These are phyloP conservation scores for Macheiramphus alcinus DNA, from an alignment of 2,113 vertebrate genomes.

Conservation along the genomic window DNA sequence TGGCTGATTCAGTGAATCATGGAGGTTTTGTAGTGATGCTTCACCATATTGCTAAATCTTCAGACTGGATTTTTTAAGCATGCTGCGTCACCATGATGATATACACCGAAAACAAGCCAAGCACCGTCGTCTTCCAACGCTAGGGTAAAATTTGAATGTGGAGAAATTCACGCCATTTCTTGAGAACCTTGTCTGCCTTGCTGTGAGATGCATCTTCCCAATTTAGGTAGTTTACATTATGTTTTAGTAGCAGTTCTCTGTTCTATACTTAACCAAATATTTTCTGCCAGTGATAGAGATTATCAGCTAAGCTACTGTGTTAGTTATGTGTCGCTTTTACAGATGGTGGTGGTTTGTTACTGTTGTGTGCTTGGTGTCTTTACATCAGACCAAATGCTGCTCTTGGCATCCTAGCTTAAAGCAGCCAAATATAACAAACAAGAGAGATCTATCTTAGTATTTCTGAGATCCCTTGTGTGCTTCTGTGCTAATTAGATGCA, in stretches of 20 bases:
- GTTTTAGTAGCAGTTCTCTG: background rate
- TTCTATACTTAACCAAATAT: background rate
- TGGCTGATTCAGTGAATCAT: background rate
- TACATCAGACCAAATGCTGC: background rate
- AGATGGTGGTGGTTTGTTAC: background rate
- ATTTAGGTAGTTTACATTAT: background rate
- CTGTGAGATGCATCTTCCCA: background rate
- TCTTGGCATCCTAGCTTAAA: background rate
- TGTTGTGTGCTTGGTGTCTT: background rate
- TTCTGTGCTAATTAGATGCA: background rate
- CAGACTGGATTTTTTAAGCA: background rate
- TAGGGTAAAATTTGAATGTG: background rate
- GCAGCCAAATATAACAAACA: background rate
- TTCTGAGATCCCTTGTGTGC: background rate
- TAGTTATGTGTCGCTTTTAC: background rate
- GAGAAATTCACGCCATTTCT: background rate
- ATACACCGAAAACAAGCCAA: rapidly evolving
- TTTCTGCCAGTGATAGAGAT: background rate
- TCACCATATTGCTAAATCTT: background rate
- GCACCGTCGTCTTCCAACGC: rapidly evolving
- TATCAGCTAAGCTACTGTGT: background rate
- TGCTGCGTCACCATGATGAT: background rate
- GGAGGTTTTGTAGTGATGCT: background rate
- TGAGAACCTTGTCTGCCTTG: background rate
- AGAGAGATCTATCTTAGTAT: background rate